Evolutionary conservation across 2,113 vertebrate species (phyloP).

Genomic region (Prochilodus magdalenae): DNA sequence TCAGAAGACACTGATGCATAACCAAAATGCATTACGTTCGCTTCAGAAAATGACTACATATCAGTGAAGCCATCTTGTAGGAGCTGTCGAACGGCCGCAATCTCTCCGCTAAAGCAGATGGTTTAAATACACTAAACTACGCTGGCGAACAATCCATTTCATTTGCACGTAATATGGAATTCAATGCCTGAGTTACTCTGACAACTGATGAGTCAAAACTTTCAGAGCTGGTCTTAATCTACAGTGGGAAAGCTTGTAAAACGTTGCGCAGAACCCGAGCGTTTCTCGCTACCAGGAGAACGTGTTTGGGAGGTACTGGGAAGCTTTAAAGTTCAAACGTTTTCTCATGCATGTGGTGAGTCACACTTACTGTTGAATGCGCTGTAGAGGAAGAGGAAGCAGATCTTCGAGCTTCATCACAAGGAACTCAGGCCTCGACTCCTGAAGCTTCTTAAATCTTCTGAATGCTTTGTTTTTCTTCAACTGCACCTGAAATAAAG

Average conservation of each 20-base stretch:
- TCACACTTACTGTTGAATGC: slow-evolving; percentile 85
- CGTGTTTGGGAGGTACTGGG: not conserved
- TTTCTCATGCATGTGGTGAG: too few relatives aligned
- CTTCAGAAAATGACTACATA: slow-evolving; percentile 54
- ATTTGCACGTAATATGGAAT: slow-evolving; percentile 52
- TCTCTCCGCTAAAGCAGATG: slow-evolving; percentile 51
- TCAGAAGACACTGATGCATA: slow-evolving; percentile 59
- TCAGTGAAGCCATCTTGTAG: slow-evolving; percentile 50
- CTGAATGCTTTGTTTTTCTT: slow-evolving; percentile 88
- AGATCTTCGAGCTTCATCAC: slow-evolving; percentile 84
- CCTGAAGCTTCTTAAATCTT: slow-evolving; percentile 89
- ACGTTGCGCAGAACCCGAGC: slow-evolving; percentile 25
- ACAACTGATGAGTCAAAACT: slow-evolving; percentile 58
- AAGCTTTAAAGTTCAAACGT: not conserved
- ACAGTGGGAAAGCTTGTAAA: slow-evolving; percentile 30
- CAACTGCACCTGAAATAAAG: slow-evolving; percentile 77
- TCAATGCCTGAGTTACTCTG: slow-evolving; percentile 53
- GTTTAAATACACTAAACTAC: slow-evolving; percentile 45
- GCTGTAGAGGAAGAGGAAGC: slow-evolving; percentile 84
- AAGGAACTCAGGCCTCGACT: slow-evolving; percentile 85
- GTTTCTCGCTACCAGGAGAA: slow-evolving; percentile 2
- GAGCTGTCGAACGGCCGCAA: slow-evolving; percentile 54
- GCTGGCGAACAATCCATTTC: slow-evolving; percentile 52
- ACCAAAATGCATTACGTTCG: slow-evolving; percentile 57
- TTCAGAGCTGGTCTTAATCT: slow-evolving; percentile 44